Percentiles rank a stretch among this genome's conserved stretches.
phyloP scores from a whole-genome alignment of 1,140 invertebrate species.

The Drosophila quadrilineata region DNA sequence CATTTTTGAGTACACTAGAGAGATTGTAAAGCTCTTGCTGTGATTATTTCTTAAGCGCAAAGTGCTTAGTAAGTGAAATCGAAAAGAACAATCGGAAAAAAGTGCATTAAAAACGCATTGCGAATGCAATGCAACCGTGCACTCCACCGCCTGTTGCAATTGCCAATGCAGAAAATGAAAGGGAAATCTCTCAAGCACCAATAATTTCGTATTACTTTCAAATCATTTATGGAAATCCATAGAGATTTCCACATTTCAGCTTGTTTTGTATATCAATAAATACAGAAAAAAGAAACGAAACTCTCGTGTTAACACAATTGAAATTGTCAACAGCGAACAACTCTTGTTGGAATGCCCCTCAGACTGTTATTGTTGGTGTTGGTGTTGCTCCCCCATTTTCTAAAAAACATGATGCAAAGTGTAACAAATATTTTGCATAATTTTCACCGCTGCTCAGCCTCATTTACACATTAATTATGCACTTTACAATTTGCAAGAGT shows the following conservation, averaged over 20 bases:
- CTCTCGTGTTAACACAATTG: too few relatives aligned
- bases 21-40: conserved; percentile 9
- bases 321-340: too few relatives aligned
- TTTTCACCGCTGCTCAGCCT: conserved; percentile 50
- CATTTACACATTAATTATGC: conserved; percentile 67
- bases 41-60: conserved; percentile 1
- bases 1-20: conserved; percentile 30
- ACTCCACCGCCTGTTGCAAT: conserved; percentile 73
- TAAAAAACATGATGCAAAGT: conserved; percentile 17
- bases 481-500: too few relatives aligned
- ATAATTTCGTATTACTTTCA: too few relatives aligned
- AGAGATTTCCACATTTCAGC: too few relatives aligned
- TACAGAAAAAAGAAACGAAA: too few relatives aligned
- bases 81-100: conserved; percentile 43
- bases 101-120: conserved; percentile 61
- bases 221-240: too few relatives aligned
- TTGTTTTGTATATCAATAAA: too few relatives aligned
- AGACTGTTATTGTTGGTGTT: not conserved
- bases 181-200: conserved; percentile 7
- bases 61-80: not conserved
- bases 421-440: conserved; percentile 58
- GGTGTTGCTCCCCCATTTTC: not conserved
- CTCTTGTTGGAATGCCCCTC: too few relatives aligned
- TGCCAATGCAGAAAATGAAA: conserved; percentile 11
- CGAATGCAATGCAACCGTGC: conserved; percentile 23